These are phyloP conservation scores for Diadophis punctatus DNA, from an alignment of 2,113 vertebrate genomes.

Conservation along the genomic window DNA sequence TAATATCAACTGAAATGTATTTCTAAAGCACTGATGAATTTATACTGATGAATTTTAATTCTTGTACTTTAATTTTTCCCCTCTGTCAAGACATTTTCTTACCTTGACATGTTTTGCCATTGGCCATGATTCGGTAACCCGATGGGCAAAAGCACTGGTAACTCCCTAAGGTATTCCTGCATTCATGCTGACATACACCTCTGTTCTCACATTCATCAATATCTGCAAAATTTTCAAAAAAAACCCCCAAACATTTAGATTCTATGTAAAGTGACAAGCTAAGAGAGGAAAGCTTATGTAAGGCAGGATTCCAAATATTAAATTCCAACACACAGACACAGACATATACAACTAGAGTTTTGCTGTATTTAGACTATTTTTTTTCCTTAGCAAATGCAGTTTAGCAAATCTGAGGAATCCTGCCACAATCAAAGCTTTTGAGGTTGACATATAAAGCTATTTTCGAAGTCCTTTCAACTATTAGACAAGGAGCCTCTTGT, in stretches of 20 bases:
- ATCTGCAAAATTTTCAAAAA: constrained; percentile 71
- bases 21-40: not conserved
- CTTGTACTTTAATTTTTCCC: not conserved
- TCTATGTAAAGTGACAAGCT: not conserved
- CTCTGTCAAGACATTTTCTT: not conserved
- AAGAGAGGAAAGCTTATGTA: not conserved
- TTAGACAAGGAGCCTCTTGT: not conserved
- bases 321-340: not conserved
- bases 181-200: constrained; percentile 90
- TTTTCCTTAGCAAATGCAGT: not conserved
- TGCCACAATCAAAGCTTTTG: not conserved
- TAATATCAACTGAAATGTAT: not conserved
- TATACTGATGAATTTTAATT: not conserved
- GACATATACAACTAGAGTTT: not conserved
- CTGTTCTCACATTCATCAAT: constrained; percentile 92
- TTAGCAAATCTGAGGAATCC: not conserved
- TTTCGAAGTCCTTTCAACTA: not conserved
- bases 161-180: constrained; percentile 88
- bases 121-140: constrained; percentile 87
- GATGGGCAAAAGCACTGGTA: constrained; percentile 86
- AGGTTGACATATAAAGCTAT: not conserved
- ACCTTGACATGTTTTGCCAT: constrained; percentile 96
- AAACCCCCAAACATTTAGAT: not conserved
- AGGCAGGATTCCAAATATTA: not conserved
- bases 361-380: not conserved